These are phyloP conservation scores for Brevimyrus niger DNA, from an alignment of 2,113 vertebrate genomes.

Conservation along the genomic window DNA sequence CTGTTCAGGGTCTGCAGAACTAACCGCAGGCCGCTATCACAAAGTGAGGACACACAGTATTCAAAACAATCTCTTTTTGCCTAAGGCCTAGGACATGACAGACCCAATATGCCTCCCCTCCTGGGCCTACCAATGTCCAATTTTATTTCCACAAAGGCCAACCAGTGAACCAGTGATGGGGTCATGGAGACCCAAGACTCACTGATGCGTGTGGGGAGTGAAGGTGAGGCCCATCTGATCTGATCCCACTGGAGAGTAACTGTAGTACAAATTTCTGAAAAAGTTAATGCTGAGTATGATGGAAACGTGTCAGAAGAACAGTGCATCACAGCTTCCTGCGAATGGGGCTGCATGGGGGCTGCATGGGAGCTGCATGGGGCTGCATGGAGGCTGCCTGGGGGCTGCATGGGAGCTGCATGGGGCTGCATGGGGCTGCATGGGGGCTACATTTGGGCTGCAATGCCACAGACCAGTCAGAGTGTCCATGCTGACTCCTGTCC, in stretches of 20 bases:
- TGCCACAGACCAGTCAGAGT: neutral
- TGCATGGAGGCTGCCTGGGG: too few relatives aligned
- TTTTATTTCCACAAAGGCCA: neutral
- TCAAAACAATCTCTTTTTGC: too few relatives aligned
- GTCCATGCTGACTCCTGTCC: neutral
- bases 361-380: neutral
- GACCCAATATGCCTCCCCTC: too few relatives aligned
- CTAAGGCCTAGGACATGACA: too few relatives aligned
- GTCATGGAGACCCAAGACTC: neutral
- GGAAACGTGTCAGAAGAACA: neutral
- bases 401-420: neutral
- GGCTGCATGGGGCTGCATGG: neutral
- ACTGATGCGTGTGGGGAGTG: neutral
- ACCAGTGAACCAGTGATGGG: neutral
- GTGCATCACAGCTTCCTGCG: neutral
- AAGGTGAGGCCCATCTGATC: neutral
- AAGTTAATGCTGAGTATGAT: too few relatives aligned
- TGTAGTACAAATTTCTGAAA: too few relatives aligned
- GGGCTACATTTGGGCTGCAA: too few relatives aligned
- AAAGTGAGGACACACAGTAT: too few relatives aligned
- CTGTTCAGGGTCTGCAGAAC: too few relatives aligned
- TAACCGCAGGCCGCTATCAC: too few relatives aligned
- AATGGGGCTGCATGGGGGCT: neutral
- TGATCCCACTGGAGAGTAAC: too few relatives aligned
- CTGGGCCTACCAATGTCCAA: too few relatives aligned